These are phyloP conservation scores for Stictonetta naevosa DNA, from an alignment of 2,113 vertebrate species.

Conservation along the genomic window DNA sequence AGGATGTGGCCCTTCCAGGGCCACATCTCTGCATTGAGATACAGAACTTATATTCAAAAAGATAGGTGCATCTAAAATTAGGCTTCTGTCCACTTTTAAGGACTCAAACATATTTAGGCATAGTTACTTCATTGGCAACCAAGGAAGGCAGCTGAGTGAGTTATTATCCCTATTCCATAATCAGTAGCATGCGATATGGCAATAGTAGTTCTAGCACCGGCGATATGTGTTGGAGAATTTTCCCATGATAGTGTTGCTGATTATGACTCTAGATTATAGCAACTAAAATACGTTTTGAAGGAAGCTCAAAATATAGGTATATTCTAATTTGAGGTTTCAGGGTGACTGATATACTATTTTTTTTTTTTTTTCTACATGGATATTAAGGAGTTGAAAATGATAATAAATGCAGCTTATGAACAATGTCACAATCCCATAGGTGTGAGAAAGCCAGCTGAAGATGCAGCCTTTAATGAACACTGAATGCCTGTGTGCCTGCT, in stretches of 20 bases:
- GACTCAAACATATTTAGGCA: neutral
- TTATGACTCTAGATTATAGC: neutral
- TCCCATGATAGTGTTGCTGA: neutral
- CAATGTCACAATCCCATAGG: neutral
- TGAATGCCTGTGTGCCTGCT: neutral
- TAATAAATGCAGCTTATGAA: neutral
- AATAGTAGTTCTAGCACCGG: neutral
- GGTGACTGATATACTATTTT: neutral
- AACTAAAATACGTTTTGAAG: neutral
- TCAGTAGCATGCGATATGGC: neutral
- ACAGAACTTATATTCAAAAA: neutral
- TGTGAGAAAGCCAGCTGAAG: neutral
- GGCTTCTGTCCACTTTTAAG: neutral
- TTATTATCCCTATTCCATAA: neutral
- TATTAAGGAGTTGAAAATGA: neutral
- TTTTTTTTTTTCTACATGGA: neutral
- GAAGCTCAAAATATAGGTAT: neutral
- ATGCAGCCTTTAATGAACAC: neutral
- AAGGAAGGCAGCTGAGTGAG: neutral
- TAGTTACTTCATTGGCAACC: neutral
- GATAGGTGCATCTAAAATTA: neutral
- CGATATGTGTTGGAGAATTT: neutral
- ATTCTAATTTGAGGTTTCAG: neutral
- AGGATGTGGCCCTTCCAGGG: neutral
- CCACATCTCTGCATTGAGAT: neutral